A percentile compares a stretch with the other conserved stretches of the same genome.
These are phyloP conservation scores for Otocyon megalotis DNA, from an alignment of 2,113 vertebrate genomes.

Conservation along the genomic window DNA sequence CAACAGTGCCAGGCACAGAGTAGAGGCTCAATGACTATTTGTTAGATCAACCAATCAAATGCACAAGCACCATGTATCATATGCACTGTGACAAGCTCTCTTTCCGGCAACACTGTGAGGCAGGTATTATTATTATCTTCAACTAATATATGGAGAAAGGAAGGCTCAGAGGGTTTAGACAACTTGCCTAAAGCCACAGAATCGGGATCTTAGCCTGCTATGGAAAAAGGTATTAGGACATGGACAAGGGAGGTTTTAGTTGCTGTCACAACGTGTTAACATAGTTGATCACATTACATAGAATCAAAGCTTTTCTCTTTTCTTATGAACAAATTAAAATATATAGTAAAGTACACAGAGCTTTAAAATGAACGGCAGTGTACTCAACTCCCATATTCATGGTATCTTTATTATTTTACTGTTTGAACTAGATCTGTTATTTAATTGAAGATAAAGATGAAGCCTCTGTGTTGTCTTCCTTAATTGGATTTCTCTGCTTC, in stretches of 20 bases:
- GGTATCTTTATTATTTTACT: not conserved
- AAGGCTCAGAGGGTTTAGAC: not conserved
- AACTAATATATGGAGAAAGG: not conserved
- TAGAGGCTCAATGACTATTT: not conserved
- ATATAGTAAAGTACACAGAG: not conserved
- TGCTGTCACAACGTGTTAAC: not conserved
- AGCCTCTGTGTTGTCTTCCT: not conserved
- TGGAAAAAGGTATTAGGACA: not conserved
- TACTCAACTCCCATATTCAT: not conserved
- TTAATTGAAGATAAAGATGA: not conserved
- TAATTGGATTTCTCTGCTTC: not conserved
- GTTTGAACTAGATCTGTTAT: not conserved
- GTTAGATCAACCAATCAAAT: not conserved
- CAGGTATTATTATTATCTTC: not conserved
- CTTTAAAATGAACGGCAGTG: not conserved
- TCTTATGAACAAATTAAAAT: not conserved
- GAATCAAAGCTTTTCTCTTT: constrained; percentile 24
- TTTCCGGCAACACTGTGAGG: not conserved
- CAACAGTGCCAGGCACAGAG: not conserved
- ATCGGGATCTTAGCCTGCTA: not conserved
- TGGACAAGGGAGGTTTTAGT: not conserved
- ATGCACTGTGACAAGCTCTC: not conserved
- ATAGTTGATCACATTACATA: not conserved
- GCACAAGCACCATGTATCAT: not conserved
- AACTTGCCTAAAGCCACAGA: constrained; percentile 3